A percentile compares a stretch with the other conserved stretches of the same genome.
phyloP scores from a whole-genome alignment of 2,797 vertebrate genomes.

The Lithobates sylvaticus region DNA sequence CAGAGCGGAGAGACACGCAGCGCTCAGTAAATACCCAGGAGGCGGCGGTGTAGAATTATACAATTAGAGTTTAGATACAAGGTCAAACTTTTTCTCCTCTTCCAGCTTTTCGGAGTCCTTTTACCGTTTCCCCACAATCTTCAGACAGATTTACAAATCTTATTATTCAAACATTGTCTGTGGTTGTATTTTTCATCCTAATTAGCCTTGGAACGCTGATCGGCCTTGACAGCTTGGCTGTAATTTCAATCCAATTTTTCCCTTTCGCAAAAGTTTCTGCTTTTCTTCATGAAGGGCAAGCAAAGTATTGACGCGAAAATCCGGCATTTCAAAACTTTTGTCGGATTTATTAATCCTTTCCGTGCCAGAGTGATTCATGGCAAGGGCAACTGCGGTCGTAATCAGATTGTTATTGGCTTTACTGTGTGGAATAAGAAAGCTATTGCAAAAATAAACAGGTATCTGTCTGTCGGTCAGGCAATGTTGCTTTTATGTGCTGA shows the following conservation, averaged over 20 bases:
- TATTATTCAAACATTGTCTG: slow-evolving; percentile 47
- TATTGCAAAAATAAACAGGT: too few species aligned
- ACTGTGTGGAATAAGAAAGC: too few species aligned
- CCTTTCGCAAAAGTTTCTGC: slow-evolving; percentile 1
- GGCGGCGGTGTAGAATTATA: background rate
- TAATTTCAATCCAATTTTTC: slow-evolving; percentile 33
- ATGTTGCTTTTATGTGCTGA: too few species aligned
- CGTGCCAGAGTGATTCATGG: background rate
- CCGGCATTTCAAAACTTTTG: background rate
- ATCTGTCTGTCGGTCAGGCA: too few species aligned
- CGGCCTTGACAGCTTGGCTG: slow-evolving; percentile 29
- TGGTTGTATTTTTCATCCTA: slow-evolving; percentile 42
- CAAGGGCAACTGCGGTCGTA: too few species aligned
- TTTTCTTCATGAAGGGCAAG: slow-evolving; percentile 22
- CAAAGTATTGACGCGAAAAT: slow-evolving; percentile 11
- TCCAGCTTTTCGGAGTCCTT: background rate
- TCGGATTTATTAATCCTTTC: slow-evolving; percentile 28
- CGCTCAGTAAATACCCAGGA: background rate
- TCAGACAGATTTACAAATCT: slow-evolving; percentile 51
- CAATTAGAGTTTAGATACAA: slow-evolving; percentile 37
- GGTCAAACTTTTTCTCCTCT: slow-evolving; percentile 37
- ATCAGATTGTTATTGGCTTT: too few species aligned
- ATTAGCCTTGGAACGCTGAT: slow-evolving; percentile 39
- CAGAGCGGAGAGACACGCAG: background rate
- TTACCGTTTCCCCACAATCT: background rate